Conservation (phyloP, 2,888 invertebrate species). For the Himalopsyche anomala region DNA sequence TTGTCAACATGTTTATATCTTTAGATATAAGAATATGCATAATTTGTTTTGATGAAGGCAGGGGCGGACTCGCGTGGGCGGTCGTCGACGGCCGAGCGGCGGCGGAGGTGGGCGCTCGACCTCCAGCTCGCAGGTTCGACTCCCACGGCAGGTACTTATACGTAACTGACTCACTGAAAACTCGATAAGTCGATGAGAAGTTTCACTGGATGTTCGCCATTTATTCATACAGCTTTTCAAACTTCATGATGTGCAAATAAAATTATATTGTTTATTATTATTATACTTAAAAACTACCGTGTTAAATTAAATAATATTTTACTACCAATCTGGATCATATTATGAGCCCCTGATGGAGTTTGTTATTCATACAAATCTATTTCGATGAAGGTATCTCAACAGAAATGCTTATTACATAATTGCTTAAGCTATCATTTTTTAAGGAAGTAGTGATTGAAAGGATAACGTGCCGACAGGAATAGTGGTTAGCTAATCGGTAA, state of each 20-base stretch:
- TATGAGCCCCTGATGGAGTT: too few species aligned
- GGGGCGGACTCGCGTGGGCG: constrained; percentile 23
- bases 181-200: constrained; percentile 17
- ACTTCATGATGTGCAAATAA: background rate
- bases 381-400: too few species aligned
- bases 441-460: too few species aligned
- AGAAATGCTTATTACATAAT: too few species aligned
- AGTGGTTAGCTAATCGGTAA: too few species aligned
- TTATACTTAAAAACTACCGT: too few species aligned
- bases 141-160: background rate
- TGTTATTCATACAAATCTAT: too few species aligned
- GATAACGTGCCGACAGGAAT: too few species aligned
- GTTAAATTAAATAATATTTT: too few species aligned
- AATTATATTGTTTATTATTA: too few species aligned
- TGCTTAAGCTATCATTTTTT: too few species aligned
- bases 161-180: constrained; percentile 14
- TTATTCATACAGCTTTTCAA: background rate
- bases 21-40: background rate
- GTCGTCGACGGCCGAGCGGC: constrained; percentile 17
- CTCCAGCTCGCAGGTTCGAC: constrained; percentile 38
- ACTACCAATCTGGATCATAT: too few species aligned
- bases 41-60: background rate
- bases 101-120: constrained; percentile 28
- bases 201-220: background rate
- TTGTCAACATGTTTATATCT: background rate